Conservation (phyloP, 1,140 invertebrate species). For the Plectrocnemia conspersa region DNA sequence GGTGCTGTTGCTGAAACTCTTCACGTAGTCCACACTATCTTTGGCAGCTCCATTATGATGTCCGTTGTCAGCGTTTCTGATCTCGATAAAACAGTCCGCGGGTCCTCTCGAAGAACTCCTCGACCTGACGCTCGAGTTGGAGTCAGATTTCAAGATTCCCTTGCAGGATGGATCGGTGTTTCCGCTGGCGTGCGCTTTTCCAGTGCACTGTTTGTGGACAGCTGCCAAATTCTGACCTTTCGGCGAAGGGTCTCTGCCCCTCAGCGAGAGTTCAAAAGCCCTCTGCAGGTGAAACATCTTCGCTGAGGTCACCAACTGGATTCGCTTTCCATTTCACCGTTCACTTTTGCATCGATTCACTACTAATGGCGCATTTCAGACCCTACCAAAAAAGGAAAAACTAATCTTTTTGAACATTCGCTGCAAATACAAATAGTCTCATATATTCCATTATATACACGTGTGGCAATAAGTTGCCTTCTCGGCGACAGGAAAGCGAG, state of each 20-base stretch:
- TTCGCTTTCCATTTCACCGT: conserved; percentile 18
- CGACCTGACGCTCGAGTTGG: conserved; percentile 47
- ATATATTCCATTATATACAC: too few relatives aligned
- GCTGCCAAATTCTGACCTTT: conserved; percentile 54
- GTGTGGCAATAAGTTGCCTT: too few relatives aligned
- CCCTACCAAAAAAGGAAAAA: too few relatives aligned
- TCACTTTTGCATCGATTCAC: too few relatives aligned
- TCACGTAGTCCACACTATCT: conserved; percentile 37
- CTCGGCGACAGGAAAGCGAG: too few relatives aligned
- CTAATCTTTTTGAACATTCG: too few relatives aligned
- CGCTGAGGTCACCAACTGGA: conserved; percentile 35
- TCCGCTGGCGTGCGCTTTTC: conserved; percentile 65
- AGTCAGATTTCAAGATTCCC: conserved; percentile 46
- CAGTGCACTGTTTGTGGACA: conserved; percentile 64
- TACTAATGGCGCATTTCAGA: neutral
- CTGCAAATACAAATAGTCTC: too few relatives aligned
- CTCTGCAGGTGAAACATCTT: conserved; percentile 60
- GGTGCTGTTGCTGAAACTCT: conserved; percentile 51
- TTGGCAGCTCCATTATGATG: conserved; percentile 37
- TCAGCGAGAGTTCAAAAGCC: conserved; percentile 61
- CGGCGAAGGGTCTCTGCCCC: conserved; percentile 53
- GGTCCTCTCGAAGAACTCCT: conserved; percentile 39
- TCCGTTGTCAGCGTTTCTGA: conserved; percentile 43
- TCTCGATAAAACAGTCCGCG: conserved; percentile 48
- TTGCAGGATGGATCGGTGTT: conserved; percentile 42